Conservation (phyloP, 2,888 invertebrate genomes). For the Tuberolachnus salignus region DNA sequence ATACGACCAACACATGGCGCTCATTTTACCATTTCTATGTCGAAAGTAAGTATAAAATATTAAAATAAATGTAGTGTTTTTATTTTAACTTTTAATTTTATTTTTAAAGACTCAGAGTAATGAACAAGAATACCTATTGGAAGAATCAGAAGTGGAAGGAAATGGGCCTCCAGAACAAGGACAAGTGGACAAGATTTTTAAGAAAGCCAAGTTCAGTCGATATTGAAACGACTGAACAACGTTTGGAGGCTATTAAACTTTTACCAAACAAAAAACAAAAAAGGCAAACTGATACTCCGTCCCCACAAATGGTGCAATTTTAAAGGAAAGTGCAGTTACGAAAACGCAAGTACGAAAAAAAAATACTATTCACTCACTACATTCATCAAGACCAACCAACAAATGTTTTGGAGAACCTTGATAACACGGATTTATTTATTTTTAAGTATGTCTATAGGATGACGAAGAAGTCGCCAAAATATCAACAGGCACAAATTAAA, state of each 20-base stretch:
- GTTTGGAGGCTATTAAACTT: not conserved
- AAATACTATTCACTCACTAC: not conserved
- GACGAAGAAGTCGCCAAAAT: conserved; percentile 51
- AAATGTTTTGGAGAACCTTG: conserved; percentile 29
- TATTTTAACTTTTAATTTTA: not conserved
- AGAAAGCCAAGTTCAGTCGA: conserved; percentile 8
- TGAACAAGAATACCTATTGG: conserved; percentile 5
- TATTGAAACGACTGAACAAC: conserved; percentile 8
- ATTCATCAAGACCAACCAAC: conserved; percentile 25
- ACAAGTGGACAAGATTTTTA: not conserved
- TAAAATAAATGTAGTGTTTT: not conserved
- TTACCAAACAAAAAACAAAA: conserved; percentile 22
- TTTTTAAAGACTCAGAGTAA: conserved; percentile 4
- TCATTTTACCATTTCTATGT: conserved; percentile 20
- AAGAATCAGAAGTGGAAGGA: conserved; percentile 13
- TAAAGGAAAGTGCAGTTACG: conserved; percentile 16
- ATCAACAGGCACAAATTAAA: conserved; percentile 57
- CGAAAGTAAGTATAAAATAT: conserved; percentile 7
- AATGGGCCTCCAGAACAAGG: conserved; percentile 18
- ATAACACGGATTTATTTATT: conserved; percentile 57
- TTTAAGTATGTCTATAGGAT: conserved; percentile 57
- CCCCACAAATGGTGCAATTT: conserved; percentile 25
- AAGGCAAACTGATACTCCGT: conserved; percentile 8
- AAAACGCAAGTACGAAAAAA: conserved; percentile 22
- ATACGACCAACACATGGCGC: conserved; percentile 17